Evolutionary conservation across 2,888 invertebrate species (phyloP).

Genomic region (Incurvaria masculella): DNA sequence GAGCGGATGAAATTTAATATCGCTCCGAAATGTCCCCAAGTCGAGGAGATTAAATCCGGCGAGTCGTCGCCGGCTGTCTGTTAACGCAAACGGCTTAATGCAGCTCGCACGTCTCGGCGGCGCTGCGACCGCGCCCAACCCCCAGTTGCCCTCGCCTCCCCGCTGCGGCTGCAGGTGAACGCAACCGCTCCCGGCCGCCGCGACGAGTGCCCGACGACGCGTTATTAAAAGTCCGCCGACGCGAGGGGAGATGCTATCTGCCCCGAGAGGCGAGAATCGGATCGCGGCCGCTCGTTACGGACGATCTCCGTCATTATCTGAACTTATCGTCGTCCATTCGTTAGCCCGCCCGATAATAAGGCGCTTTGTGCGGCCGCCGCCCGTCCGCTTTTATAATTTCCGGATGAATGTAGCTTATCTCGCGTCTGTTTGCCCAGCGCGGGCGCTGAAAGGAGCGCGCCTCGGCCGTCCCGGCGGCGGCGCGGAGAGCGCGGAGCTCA

Average conservation of each 20-base stretch:
- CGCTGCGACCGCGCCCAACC: neutral
- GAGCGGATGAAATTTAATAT: neutral
- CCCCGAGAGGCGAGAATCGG: conserved; percentile 33
- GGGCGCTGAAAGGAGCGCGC: neutral
- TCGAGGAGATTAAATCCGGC: neutral
- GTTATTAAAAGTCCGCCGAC: neutral
- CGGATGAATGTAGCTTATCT: conserved; percentile 20
- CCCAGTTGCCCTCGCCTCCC: neutral
- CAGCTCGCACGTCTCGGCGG: neutral
- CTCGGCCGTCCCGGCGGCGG: neutral
- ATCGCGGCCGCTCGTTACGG: conserved; percentile 26
- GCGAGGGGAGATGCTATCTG: conserved; percentile 28
- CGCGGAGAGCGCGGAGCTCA: neutral
- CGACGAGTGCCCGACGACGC: neutral
- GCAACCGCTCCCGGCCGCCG: neutral
- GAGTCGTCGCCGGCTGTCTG: neutral
- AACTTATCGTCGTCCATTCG: conserved; percentile 46
- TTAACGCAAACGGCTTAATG: neutral
- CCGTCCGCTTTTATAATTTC: conserved; percentile 40
- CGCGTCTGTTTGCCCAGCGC: neutral
- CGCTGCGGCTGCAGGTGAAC: neutral
- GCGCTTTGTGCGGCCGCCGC: conserved; percentile 40
- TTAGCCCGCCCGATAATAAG: conserved; percentile 44
- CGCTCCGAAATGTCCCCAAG: neutral
- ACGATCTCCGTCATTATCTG: conserved; percentile 31